Evolutionary conservation across 2,888 invertebrate species (phyloP).

Genomic region (Tromatobia lineatoria): DNA sequence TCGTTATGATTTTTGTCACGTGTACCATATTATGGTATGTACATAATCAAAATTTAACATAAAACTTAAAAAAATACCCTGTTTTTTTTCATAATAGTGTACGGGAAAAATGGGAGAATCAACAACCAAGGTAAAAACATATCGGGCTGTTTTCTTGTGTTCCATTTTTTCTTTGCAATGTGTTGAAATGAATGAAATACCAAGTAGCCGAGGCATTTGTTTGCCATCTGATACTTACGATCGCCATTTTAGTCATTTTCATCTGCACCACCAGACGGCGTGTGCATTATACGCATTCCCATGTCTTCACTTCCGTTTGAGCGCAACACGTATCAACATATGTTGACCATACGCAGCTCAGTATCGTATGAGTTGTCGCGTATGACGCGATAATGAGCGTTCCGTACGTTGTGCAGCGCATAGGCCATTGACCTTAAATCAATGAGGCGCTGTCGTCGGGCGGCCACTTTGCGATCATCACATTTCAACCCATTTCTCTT

Average conservation of each 20-base stretch:
- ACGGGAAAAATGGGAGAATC: not conserved
- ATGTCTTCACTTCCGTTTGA: not conserved
- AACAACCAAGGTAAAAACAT: not conserved
- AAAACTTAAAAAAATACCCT: not conserved
- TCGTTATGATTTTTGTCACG: not conserved
- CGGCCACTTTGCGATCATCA: not conserved
- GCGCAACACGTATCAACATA: not conserved
- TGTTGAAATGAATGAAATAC: not conserved
- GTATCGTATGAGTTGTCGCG: not conserved
- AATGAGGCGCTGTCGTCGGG: constrained; percentile 3
- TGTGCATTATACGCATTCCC: not conserved
- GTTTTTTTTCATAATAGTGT: not conserved
- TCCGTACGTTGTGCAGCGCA: not conserved
- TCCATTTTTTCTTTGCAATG: not conserved
- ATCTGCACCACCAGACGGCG: constrained; percentile 20
- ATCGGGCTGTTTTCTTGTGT: not conserved
- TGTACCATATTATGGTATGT: not conserved
- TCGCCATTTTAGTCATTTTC: not conserved
- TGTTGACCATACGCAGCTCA: constrained; percentile 5
- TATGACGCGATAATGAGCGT: constrained; percentile 10
- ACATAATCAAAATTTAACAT: not conserved
- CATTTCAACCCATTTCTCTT: not conserved
- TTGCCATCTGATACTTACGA: not conserved
- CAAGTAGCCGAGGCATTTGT: not conserved
- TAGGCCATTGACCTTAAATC: constrained; percentile 22